Base-by-base conservation (phyloP, 2,888 invertebrate species). In the Tyria jacobaeae region DNA sequence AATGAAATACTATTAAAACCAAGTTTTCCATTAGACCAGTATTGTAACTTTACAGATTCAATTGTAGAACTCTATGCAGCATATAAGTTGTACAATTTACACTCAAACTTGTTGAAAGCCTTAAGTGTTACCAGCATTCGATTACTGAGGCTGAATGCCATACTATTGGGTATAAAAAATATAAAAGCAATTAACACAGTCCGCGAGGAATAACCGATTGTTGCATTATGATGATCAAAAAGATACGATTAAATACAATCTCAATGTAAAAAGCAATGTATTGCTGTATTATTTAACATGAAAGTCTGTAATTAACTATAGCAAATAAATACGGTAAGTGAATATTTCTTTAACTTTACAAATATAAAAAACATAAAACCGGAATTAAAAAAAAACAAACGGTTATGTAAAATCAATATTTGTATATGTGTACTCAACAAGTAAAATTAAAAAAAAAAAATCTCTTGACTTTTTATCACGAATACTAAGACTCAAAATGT, bases 1-100 rank as follows among this genome's bases (percentile, higher is more conserved):
- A 65, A 60, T 34, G 31, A 51, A 37, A 44, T 62, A 7, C 34
- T 62, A 27, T 55, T 57, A 24, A 55, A 60, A 44, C 37, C 48
- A 49, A 60, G 35, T 39, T 27, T 49, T 14, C n/a, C 54, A 2
- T 41, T 60, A 31, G 39, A 60, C 7, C 56, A 57, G 35, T 57
- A 52, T 51, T 57, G 34, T 35, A 14, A 21, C 0, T 56, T 61
- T 25, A 44, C 52, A 2, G 41, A 60, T 55, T 60, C 61, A 5
- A 56, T 52, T n/a, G 24, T 37, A 7, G 3, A 57, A 3, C 37
- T 61, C 1, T 61, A 35, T 27, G 2, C 47, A 3, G 51, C 25
- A 3, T 61, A 52, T 17, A 61, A 61, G 37, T 24, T 6, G 9
- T 57, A 47, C 47, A 61, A 1, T 12, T n/a, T 35, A 24, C 57